Evolutionary conservation across 2,888 invertebrate genomes (phyloP).

Genomic region (Octodonta nipae): DNA sequence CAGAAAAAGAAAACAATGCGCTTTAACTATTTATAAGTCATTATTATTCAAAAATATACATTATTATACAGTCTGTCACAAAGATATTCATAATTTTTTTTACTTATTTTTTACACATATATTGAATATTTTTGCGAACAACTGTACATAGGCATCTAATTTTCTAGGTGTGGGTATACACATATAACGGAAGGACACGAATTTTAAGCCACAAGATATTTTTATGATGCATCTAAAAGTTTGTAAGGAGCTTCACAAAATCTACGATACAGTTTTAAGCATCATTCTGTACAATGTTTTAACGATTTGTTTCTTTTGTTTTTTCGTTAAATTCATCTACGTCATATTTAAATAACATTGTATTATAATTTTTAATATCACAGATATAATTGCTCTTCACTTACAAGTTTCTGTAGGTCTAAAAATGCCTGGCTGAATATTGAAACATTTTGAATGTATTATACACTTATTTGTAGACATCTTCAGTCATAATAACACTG

Average conservation of each 20-base stretch:
- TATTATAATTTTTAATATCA: conserved; percentile 22
- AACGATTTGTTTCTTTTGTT: neutral
- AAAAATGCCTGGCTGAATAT: too few relatives aligned
- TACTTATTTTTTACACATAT: conserved; percentile 6
- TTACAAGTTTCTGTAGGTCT: conserved; percentile 2
- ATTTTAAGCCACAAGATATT: conserved; percentile 25
- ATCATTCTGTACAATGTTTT: conserved; percentile 1
- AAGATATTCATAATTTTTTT: too few relatives aligned
- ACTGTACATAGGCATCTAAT: conserved; percentile 7
- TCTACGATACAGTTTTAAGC: conserved; percentile 6
- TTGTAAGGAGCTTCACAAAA: conserved; percentile 10
- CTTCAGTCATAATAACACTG: too few relatives aligned
- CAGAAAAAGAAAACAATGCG: too few relatives aligned
- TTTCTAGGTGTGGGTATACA: conserved; percentile 14
- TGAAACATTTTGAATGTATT: too few relatives aligned
- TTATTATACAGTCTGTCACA: too few relatives aligned
- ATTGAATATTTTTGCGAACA: conserved; percentile 12
- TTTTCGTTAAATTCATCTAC: conserved; percentile 19
- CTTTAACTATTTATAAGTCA: too few relatives aligned
- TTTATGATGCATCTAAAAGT: conserved; percentile 12
- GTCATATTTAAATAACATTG: conserved; percentile 20
- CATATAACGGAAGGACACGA: conserved; percentile 17
- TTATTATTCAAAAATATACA: too few relatives aligned
- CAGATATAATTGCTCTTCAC: conserved; percentile 18
- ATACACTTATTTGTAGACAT: too few relatives aligned